Percentiles rank a stretch among this genome's conserved stretches.
Conservation (phyloP, 2,888 invertebrate genomes). For the Lepidochrysops patricia region DNA sequence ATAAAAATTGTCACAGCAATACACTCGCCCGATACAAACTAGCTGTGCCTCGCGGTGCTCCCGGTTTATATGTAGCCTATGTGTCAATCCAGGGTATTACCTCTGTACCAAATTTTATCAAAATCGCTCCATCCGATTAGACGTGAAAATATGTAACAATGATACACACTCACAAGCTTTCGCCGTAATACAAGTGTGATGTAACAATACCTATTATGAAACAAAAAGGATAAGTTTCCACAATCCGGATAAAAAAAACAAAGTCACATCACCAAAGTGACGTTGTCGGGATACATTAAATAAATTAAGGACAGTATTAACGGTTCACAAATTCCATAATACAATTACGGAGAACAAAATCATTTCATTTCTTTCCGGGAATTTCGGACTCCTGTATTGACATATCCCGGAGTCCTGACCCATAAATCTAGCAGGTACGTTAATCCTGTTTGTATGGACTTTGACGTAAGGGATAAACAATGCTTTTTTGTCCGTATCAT, state of each 20-base stretch:
- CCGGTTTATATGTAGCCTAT: too few species aligned
- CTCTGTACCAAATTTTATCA: too few species aligned
- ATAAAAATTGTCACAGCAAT: background rate
- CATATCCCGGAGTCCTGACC: slow-evolving; percentile 3
- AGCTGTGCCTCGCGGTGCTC: too few species aligned
- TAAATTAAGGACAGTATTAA: slow-evolving; percentile 4
- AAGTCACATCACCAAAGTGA: background rate
- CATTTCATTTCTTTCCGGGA: slow-evolving; percentile 4
- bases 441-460: slow-evolving; percentile 50
- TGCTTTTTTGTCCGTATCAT: slow-evolving; percentile 22
- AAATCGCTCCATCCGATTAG: too few species aligned
- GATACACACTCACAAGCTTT: too few species aligned
- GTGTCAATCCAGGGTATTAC: too few species aligned
- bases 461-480: slow-evolving; percentile 68
- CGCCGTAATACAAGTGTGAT: too few species aligned
- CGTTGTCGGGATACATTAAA: background rate
- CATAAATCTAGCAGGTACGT: slow-evolving; percentile 23
- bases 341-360: slow-evolving; percentile 4
- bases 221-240: too few species aligned
- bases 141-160: too few species aligned
- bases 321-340: background rate
- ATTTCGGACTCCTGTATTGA: slow-evolving; percentile 4
- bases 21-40: background rate
- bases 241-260: background rate
- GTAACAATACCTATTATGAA: too few species aligned